These are phyloP conservation scores for Dexiosoma caninum DNA, from an alignment of 2,888 invertebrate genomes.

Conservation along the genomic window DNA sequence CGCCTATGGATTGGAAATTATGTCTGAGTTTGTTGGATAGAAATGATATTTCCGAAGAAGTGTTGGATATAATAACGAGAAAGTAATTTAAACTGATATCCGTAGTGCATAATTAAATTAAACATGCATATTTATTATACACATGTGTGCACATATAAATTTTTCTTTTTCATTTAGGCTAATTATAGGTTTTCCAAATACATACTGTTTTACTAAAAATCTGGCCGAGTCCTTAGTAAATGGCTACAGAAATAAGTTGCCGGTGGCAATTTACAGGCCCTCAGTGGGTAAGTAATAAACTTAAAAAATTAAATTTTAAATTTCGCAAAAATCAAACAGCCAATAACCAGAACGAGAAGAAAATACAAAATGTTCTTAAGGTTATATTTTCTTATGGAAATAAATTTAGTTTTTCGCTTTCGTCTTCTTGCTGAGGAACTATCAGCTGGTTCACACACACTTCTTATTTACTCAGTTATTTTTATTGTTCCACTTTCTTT, in stretches of 20 bases:
- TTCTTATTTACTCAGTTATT: no score
- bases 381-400: no score
- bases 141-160: no score
- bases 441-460: no score
- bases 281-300: constrained; percentile 84
- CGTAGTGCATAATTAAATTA: no score
- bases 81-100: constrained; percentile 67
- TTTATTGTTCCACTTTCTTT: no score
- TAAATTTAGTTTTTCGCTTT: no score
- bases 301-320: not conserved
- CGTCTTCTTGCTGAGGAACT: no score
- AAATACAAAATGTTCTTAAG: no score
- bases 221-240: constrained; percentile 88
- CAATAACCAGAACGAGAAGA: no score
- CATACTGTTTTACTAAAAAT: constrained; percentile 93
- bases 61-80: constrained; percentile 65
- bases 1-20: constrained; percentile 69
- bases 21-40: constrained; percentile 68
- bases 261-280: constrained; percentile 88
- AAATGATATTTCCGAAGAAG: constrained; percentile 60
- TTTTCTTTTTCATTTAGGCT: constrained; percentile 62
- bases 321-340: no score
- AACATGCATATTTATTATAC: no score
- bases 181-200: constrained; percentile 83
- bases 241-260: constrained; percentile 83